Percentiles rank a stretch among this genome's conserved stretches.
These are phyloP conservation scores for Gambusia holbrooki DNA, from an alignment of 2,113 vertebrate species.

Conservation along the genomic window DNA sequence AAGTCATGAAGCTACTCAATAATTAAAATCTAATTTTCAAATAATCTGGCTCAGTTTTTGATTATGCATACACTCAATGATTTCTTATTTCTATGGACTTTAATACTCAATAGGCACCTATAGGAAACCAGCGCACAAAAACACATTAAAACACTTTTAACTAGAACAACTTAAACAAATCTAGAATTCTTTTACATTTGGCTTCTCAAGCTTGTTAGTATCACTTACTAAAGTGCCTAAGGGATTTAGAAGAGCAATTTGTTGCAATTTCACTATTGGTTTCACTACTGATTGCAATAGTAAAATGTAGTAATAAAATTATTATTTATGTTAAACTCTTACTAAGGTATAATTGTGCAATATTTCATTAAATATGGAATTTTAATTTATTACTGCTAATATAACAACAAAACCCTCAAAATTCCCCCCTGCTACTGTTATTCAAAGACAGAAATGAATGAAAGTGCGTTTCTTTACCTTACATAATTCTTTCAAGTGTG, in stretches of 20 bases:
- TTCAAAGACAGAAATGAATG: neutral
- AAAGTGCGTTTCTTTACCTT: slow-evolving; percentile 74
- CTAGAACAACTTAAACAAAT: neutral
- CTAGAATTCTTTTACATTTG: neutral
- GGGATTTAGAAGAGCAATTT: neutral
- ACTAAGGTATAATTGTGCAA: neutral
- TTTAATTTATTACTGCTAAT: neutral
- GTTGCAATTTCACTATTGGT: too few relatives aligned
- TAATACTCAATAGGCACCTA: neutral
- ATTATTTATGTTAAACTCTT: neutral
- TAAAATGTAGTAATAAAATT: neutral
- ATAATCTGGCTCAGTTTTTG: slow-evolving; percentile 1
- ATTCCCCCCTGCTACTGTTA: neutral
- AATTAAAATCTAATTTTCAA: neutral
- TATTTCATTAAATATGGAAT: neutral
- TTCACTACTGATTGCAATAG: neutral
- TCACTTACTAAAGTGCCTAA: neutral
- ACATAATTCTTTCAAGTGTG: slow-evolving; percentile 78
- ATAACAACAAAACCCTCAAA: slow-evolving; percentile 1
- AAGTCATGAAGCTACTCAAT: neutral
- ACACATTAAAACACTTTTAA: neutral
- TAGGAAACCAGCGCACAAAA: neutral
- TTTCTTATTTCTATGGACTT: neutral
- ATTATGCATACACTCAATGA: neutral
- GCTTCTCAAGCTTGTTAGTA: neutral